Conservation (phyloP, 2,888 invertebrate genomes). For the Heliconius cydno region DNA sequence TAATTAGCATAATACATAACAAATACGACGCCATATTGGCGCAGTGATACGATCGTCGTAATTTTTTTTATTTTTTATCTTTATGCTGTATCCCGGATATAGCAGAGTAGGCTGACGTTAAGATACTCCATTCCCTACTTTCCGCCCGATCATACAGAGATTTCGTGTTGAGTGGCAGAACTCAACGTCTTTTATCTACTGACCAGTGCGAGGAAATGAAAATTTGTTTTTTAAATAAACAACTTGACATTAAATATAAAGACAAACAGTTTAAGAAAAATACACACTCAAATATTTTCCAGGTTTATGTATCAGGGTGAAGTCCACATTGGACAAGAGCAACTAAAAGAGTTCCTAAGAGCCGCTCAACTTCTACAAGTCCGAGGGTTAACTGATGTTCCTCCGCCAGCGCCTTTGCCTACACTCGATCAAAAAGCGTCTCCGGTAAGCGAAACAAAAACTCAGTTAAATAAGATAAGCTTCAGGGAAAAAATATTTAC, state of each 20-base stretch:
- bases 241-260: not conserved
- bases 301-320: conserved; percentile 97
- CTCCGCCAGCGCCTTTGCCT: conserved; percentile 75
- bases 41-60: not conserved
- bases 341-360: conserved; percentile 92
- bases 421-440: conserved; percentile 87
- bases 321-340: conserved; percentile 94
- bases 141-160: not conserved
- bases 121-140: not conserved
- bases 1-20: conserved; percentile 14
- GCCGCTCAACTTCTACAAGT: conserved; percentile 95
- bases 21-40: not conserved
- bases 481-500: not conserved
- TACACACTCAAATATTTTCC: conserved; percentile 34
- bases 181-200: not conserved
- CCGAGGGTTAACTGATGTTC: conserved; percentile 92
- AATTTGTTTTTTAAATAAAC: not conserved
- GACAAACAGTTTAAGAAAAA: not conserved
- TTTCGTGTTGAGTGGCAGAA: not conserved
- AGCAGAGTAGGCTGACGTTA: not conserved
- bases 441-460: conserved; percentile 82
- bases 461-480: not conserved
- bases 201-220: no score
- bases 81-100: no score
- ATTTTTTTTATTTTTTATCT: no score